A percentile compares a stretch with the other conserved stretches of the same genome.
Conservation (phyloP, 2,113 vertebrate genomes). For the Antechinus flavipes region DNA sequence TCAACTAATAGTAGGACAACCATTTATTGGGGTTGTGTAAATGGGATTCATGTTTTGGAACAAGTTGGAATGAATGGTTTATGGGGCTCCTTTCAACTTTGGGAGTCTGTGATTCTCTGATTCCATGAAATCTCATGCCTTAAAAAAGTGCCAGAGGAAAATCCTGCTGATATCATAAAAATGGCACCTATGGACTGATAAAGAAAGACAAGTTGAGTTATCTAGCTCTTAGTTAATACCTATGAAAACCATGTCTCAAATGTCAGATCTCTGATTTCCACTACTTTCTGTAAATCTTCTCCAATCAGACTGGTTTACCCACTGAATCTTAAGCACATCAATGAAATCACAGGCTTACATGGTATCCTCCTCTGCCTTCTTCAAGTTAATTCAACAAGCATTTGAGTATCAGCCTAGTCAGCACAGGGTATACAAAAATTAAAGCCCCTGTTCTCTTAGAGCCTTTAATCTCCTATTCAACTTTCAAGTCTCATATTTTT, state of each 20-base stretch:
- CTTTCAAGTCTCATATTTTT: background rate
- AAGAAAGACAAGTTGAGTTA: slow-evolving; percentile 88
- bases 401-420: background rate
- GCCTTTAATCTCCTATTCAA: background rate
- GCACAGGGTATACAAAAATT: background rate
- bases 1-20: background rate
- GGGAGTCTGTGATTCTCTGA: background rate
- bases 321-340: background rate
- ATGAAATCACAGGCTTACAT: background rate
- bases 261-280: too few species aligned
- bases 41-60: background rate
- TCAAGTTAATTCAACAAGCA: background rate
- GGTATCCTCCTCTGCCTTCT: background rate
- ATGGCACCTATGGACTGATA: slow-evolving; percentile 81
- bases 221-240: background rate
- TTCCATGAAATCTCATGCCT: background rate
- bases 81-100: background rate
- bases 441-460: background rate
- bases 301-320: background rate
- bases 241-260: background rate
- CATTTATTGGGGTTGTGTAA: background rate
- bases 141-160: background rate
- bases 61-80: background rate
- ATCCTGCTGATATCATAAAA: background rate
- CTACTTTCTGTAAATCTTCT: background rate